phyloP scores from a whole-genome alignment of 2,113 vertebrate species.

The Peromyscus californicus region DNA sequence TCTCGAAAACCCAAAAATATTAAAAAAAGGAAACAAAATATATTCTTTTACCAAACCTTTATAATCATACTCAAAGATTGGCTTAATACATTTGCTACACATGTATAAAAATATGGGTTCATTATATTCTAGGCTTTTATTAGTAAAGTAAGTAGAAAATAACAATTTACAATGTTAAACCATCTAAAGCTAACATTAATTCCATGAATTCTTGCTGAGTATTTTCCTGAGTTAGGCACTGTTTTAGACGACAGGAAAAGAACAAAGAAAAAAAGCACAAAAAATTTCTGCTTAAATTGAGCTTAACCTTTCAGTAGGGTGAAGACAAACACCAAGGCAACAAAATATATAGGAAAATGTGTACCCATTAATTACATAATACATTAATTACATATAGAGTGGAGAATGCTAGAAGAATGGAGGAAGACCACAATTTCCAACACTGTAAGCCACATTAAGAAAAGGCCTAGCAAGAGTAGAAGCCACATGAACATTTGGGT shows the following conservation, averaged over 20 bases:
- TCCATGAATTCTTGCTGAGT: conserved; percentile 40
- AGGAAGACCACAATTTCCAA: background rate
- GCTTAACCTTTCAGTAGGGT: background rate
- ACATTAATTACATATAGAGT: background rate
- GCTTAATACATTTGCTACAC: background rate
- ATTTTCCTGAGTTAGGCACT: background rate
- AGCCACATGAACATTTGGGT: background rate
- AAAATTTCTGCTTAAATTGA: conserved; percentile 9
- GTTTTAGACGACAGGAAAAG: conserved; percentile 23
- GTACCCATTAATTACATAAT: background rate
- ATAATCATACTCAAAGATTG: conserved; percentile 23
- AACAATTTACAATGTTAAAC: background rate
- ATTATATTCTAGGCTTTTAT: background rate
- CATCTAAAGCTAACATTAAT: conserved; percentile 54
- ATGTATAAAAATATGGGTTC: background rate
- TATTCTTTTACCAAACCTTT: background rate
- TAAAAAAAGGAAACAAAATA: conserved; percentile 52
- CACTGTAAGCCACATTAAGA: background rate
- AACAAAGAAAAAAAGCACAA: background rate
- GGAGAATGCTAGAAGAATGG: background rate
- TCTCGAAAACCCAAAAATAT: background rate
- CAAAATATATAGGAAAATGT: background rate
- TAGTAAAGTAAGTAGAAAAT: background rate
- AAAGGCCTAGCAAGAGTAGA: conserved; percentile 1
- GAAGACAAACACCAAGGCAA: conserved; percentile 11